phyloP scores from a whole-genome alignment of 2,113 vertebrate genomes.

The Hemicordylus capensis region DNA sequence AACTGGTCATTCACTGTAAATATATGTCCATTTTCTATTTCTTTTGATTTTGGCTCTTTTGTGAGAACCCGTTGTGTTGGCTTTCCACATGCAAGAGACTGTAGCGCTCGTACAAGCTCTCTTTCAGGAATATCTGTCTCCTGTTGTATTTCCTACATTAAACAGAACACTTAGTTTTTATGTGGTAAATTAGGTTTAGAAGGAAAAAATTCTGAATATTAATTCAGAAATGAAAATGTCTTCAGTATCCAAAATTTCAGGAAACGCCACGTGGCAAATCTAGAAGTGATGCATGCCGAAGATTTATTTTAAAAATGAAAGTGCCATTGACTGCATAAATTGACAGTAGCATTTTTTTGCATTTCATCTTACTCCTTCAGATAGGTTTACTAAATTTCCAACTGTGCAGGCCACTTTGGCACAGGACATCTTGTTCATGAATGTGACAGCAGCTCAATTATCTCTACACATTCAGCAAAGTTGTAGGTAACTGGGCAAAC shows the following conservation, averaged over 20 bases:
- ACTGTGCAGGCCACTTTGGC: neutral
- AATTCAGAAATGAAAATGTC: neutral
- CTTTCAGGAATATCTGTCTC: constrained; percentile 97
- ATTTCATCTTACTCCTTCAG: neutral
- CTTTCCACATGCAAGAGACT: constrained; percentile 96
- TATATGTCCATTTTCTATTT: constrained; percentile 95
- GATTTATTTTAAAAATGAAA: neutral
- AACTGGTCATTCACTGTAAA: constrained; percentile 99
- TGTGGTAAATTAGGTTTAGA: neutral
- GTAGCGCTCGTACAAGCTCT: constrained; percentile 93
- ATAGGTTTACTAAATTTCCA: neutral
- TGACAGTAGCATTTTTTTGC: neutral
- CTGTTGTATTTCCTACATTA: constrained; percentile 92
- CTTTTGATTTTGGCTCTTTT: constrained; percentile 97
- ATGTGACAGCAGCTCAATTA: neutral
- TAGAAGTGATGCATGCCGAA: too few species aligned
- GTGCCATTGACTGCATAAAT: neutral
- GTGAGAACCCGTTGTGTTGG: constrained; percentile 95
- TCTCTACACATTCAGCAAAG: neutral
- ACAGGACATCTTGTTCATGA: neutral
- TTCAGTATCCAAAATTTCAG: neutral
- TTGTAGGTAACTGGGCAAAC: too few species aligned
- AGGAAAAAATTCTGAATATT: neutral
- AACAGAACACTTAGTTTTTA: constrained; percentile 43
- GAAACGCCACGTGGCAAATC: neutral